Conservation (phyloP, 23 tunicate species). For the Halocynthia roretzi region DNA sequence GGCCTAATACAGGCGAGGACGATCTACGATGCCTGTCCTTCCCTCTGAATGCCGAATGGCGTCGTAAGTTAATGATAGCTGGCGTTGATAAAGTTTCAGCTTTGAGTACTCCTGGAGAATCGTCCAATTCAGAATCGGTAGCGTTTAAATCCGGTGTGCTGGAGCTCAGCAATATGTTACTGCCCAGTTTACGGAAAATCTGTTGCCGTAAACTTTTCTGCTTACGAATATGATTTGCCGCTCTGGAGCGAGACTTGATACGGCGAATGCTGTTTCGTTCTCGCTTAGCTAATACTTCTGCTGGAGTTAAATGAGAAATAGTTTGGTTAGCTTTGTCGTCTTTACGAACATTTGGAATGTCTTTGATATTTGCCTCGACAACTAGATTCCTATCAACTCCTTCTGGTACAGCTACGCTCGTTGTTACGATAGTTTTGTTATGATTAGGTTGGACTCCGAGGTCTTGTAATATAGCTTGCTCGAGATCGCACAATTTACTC, state of each 20-base stretch:
- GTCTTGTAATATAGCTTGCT: too few relatives aligned
- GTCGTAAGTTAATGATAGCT: conserved; percentile 3
- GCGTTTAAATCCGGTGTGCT: conserved; percentile 29
- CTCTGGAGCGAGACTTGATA: background rate
- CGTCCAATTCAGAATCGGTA: background rate
- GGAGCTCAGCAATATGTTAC: conserved; percentile 1
- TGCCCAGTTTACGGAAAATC: conserved; percentile 12
- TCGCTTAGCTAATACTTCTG: background rate
- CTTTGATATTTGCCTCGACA: too few relatives aligned
- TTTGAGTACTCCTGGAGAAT: background rate
- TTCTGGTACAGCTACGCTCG: too few relatives aligned
- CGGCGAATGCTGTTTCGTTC: conserved; percentile 5
- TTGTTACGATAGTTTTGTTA: too few relatives aligned
- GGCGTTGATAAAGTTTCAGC: background rate
- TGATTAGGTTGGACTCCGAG: too few relatives aligned
- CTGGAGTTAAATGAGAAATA: too few relatives aligned
- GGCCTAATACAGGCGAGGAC: background rate
- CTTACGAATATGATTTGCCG: background rate
- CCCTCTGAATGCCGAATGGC: conserved; percentile 4
- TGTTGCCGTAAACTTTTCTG: conserved; percentile 23
- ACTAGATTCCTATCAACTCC: too few relatives aligned
- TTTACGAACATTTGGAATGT: too few relatives aligned
- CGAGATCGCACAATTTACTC: too few relatives aligned
- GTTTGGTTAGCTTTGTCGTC: too few relatives aligned
- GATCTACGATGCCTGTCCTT: background rate